Conservation (phyloP, 1,140 invertebrate species). For the Drosophila bocki region DNA sequence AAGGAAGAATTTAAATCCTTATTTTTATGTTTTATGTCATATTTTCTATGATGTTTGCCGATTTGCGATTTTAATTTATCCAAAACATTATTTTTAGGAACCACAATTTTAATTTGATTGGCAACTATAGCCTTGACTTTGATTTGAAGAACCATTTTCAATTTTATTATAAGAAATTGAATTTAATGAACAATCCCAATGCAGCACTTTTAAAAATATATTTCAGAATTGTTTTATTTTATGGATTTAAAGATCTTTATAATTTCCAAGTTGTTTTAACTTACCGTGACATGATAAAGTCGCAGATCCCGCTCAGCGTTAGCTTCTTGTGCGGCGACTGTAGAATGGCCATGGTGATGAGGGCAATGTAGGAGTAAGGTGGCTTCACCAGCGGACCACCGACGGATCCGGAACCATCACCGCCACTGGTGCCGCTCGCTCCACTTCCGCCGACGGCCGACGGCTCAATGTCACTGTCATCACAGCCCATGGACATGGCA, state of each 20-base stretch:
- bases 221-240: background rate
- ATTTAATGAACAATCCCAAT: background rate
- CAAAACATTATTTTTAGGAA: too few species aligned
- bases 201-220: background rate
- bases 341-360: constrained; percentile 99
- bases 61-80: too few species aligned
- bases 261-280: constrained; percentile 4
- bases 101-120: too few species aligned
- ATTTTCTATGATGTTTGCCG: too few species aligned
- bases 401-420: constrained; percentile 29
- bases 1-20: too few species aligned
- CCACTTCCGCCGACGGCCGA: constrained; percentile 44
- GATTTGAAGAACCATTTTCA: too few species aligned
- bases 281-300: constrained; percentile 97
- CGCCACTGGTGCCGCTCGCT: constrained; percentile 15
- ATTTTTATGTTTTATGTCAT: too few species aligned
- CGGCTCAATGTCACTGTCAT: constrained; percentile 67
- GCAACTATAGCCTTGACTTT: too few species aligned
- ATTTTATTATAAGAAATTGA: too few species aligned
- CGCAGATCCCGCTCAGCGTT: constrained; percentile 98
- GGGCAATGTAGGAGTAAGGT: constrained; percentile 98
- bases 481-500: constrained; percentile 68
- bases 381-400: constrained; percentile 92
- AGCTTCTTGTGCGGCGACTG: constrained; percentile 98
- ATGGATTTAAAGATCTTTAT: background rate